phyloP scores from a whole-genome alignment of 1,140 invertebrate species.

The Popillia japonica region DNA sequence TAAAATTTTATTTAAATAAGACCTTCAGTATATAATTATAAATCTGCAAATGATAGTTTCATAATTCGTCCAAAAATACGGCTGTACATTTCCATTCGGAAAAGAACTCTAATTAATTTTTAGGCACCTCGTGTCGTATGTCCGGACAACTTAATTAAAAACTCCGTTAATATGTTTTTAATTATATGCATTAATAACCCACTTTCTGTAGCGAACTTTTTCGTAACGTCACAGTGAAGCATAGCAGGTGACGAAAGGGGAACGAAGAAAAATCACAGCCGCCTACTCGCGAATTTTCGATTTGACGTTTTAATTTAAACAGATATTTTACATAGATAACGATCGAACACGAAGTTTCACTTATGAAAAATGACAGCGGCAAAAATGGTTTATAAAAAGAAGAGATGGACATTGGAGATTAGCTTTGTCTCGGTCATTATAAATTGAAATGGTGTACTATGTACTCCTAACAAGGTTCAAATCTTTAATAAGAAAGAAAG shows the following conservation, averaged over 20 bases:
- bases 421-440: not conserved
- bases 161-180: constrained; percentile 30
- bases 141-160: constrained; percentile 18
- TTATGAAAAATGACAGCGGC: constrained; percentile 16
- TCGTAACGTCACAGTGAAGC: not conserved
- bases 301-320: constrained; percentile 30
- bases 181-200: constrained; percentile 32
- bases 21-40: not conserved
- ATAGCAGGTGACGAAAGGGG: not conserved
- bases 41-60: not conserved
- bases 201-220: not conserved
- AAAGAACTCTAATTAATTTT: constrained; percentile 26
- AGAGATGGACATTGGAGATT: not conserved
- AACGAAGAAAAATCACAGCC: not conserved
- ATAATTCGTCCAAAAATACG: not conserved
- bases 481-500: no score
- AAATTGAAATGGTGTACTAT: not conserved
- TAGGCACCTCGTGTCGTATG: not conserved
- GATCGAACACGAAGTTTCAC: constrained; percentile 15
- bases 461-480: no score
- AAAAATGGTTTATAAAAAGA: not conserved
- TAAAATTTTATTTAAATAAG: not conserved
- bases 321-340: constrained; percentile 18
- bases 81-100: not conserved
- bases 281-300: not conserved